phyloP scores from a whole-genome alignment of 2,113 vertebrate genomes.

The Numenius arquata region DNA sequence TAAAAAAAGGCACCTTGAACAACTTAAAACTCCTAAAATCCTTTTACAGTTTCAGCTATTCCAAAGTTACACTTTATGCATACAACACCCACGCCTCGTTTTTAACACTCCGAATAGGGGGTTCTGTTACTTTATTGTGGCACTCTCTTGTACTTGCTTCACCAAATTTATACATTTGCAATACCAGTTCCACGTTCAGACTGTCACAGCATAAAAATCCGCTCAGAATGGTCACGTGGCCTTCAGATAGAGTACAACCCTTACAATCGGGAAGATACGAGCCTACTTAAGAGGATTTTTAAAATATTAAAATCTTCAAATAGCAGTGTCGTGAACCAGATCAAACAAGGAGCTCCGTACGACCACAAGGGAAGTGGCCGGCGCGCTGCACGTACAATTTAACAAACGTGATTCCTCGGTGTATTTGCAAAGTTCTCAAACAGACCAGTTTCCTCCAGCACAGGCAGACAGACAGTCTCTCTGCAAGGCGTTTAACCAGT shows the following conservation, averaged over 20 bases:
- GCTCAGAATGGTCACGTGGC: neutral
- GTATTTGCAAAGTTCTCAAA: slow-evolving; percentile 31
- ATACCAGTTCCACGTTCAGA: neutral
- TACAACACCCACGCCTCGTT: slow-evolving; percentile 38
- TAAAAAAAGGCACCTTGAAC: slow-evolving; percentile 74
- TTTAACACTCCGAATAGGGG: slow-evolving; percentile 34
- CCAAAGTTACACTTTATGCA: neutral
- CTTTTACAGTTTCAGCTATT: slow-evolving; percentile 18
- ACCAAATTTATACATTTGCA: neutral
- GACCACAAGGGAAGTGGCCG: slow-evolving; percentile 47
- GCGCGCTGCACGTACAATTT: slow-evolving; percentile 11
- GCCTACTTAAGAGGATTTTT: slow-evolving; percentile 48
- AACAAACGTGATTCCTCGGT: slow-evolving; percentile 41
- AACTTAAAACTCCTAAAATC: slow-evolving; percentile 65
- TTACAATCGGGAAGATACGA: slow-evolving; percentile 31
- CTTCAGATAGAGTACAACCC: slow-evolving; percentile 33
- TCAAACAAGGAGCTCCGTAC: slow-evolving; percentile 15
- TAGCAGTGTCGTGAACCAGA: slow-evolving; percentile 31
- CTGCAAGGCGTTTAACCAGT: neutral
- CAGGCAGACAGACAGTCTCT: neutral
- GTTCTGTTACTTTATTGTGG: slow-evolving; percentile 24
- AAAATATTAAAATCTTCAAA: slow-evolving; percentile 52
- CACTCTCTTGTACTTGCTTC: neutral
- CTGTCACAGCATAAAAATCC: slow-evolving; percentile 47
- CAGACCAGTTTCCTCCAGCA: slow-evolving; percentile 35